Conservation (phyloP, 1,140 invertebrate species). For the Magallana ariakensis region DNA sequence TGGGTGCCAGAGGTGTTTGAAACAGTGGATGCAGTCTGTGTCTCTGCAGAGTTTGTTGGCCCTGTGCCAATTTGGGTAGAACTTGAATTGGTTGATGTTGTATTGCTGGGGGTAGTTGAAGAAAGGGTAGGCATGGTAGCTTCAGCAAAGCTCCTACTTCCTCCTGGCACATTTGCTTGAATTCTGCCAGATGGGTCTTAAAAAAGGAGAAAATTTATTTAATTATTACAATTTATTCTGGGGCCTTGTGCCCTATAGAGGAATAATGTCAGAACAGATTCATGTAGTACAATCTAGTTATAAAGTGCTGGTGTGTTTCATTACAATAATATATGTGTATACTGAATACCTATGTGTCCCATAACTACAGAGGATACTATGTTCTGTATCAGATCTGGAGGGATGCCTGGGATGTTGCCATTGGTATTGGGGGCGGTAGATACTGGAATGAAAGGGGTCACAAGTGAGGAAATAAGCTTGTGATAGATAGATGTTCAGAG, state of each 20-base stretch:
- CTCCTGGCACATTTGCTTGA: conserved; percentile 7
- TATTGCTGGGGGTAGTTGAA: conserved; percentile 31
- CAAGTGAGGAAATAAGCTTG: neutral
- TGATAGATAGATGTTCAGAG: neutral
- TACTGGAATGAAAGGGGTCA: neutral
- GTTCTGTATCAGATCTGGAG: conserved; percentile 82
- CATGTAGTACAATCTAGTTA: neutral
- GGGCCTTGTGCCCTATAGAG: no score
- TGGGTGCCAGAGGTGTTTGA: conserved; percentile 50
- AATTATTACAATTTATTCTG: no score
- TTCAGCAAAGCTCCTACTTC: neutral
- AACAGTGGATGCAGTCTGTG: conserved; percentile 47
- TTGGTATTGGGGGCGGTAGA: neutral
- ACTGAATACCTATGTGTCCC: conserved; percentile 51
- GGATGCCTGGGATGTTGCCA: neutral
- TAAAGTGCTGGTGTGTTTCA: neutral
- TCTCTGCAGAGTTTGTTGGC: conserved; percentile 51
- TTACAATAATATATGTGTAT: neutral
- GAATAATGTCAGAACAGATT: no score
- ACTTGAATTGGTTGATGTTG: conserved; percentile 47
- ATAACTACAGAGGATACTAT: conserved; percentile 83
- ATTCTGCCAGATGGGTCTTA: conserved; percentile 12
- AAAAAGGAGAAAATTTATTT: neutral
- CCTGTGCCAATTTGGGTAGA: conserved; percentile 55
- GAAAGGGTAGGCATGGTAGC: neutral